phyloP scores from a whole-genome alignment of 2,888 invertebrate genomes.

The Hydrotaea cyrtoneurina region DNA sequence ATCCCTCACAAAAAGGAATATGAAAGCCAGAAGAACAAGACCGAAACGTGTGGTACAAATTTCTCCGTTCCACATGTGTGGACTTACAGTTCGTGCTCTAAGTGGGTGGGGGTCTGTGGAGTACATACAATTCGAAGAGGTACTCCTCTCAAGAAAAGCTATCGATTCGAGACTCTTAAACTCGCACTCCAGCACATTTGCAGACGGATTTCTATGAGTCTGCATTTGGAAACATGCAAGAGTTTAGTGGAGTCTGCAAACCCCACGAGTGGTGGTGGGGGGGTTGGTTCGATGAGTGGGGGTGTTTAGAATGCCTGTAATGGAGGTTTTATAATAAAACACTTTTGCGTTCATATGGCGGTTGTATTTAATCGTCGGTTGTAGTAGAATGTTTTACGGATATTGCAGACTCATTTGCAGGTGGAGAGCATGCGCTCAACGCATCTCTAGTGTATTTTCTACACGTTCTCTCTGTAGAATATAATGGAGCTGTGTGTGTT shows the following conservation, averaged over 20 bases:
- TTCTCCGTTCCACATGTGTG: background rate
- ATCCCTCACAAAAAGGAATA: slow-evolving; percentile 27
- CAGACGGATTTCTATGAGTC: background rate
- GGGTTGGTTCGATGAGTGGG: background rate
- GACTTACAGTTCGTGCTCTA: no score
- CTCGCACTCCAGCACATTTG: no score
- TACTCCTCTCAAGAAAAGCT: background rate
- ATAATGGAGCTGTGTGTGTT: background rate
- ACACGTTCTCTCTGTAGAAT: background rate
- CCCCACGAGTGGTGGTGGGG: no score
- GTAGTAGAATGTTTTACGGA: background rate
- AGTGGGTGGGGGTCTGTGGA: no score
- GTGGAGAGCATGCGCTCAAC: slow-evolving; percentile 1
- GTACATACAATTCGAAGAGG: no score
- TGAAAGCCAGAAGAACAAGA: no score
- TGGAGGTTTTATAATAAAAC: no score
- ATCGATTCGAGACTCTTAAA: background rate
- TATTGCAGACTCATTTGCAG: slow-evolving; percentile 14
- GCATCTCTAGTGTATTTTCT: background rate
- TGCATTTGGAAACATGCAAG: background rate
- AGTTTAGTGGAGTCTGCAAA: background rate
- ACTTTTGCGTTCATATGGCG: slow-evolving; percentile 12
- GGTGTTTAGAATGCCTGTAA: no score
- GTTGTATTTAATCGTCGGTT: slow-evolving; percentile 12
- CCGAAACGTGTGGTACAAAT: no score